Evolutionary conservation across 2,113 vertebrate genomes (phyloP).

Genomic region (Ahaetulla prasina): DNA sequence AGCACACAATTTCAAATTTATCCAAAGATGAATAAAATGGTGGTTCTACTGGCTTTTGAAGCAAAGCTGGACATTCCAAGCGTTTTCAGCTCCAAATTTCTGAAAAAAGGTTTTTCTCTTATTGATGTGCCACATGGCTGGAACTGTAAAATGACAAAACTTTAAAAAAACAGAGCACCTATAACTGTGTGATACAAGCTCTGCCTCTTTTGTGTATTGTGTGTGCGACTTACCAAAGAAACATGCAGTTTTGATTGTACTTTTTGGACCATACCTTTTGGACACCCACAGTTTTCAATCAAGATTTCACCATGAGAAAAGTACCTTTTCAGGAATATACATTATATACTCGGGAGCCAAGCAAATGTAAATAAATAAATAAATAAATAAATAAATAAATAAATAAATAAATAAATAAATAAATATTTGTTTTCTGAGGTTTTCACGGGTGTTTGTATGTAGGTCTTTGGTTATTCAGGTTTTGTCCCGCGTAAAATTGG

Average conservation of each 20-base stretch:
- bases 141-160: neutral
- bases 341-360: neutral
- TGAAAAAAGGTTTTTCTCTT: neutral
- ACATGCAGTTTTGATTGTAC: neutral
- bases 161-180: neutral
- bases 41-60: neutral
- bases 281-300: neutral
- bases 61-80: neutral
- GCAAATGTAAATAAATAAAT: no score
- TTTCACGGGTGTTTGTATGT: no score
- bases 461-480: no score
- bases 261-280: neutral
- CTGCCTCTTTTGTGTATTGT: neutral
- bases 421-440: no score
- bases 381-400: no score
- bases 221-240: neutral
- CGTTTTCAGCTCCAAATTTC: neutral
- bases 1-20: neutral
- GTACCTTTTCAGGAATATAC: neutral
- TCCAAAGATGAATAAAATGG: neutral
- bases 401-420: no score
- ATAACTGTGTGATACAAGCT: neutral
- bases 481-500: no score
- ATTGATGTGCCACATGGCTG: neutral
- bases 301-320: neutral